Base-by-base conservation (phyloP, 2,797 vertebrate genomes). In the Pogonophryne albipinna region DNA sequence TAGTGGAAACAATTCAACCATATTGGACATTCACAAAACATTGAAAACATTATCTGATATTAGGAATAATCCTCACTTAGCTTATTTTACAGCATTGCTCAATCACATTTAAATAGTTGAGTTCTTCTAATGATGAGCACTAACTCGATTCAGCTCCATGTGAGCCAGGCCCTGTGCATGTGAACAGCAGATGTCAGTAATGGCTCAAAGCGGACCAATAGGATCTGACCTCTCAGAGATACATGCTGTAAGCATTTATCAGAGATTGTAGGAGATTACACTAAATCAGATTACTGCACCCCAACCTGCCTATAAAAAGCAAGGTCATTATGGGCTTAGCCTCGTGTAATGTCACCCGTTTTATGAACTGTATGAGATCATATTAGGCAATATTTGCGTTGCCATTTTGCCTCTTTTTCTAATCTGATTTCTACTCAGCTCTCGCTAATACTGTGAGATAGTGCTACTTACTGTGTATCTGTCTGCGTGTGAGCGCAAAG, bases 321-420 rank as follows among this genome's bases (percentile, higher is more conserved):
- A 94, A 95, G 94, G 94, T 95, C 94, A 91, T 95, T 95, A 95
- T 88, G 78, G 92, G 94, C 89, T 95, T 95, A 95, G 88, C 90
- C 81, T 85, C 79, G 10, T 91, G 89, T 93, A 90, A 94, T 93
- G 89, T 91, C 91, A 90, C 86, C 88, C 53, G 74, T 93, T 94
- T 92, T 85, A 90, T 92, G 74, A 91, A 92, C 91, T 83, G 69
- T 71, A 86, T 80, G 38, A 89, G 82, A 89, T 91, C 78, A 91
- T 92, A 93, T 88, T 91, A 91, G 72, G 53, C 79, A 63, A 90
- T 91, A 91, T 94, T 93, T 91, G 58, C 89, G 71, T 75, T 86
- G 79, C 80, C 70, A 64, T 87, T 92, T 92, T 86, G 74, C 76
- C 74, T 79, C 73, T 90, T 89, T 90, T 90, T 91, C 72, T 93